Evolutionary conservation across 2,113 vertebrate species (phyloP), one percentile per base, ranked within the genome.

Genomic region (Pelmatolapia mariae): DNA sequence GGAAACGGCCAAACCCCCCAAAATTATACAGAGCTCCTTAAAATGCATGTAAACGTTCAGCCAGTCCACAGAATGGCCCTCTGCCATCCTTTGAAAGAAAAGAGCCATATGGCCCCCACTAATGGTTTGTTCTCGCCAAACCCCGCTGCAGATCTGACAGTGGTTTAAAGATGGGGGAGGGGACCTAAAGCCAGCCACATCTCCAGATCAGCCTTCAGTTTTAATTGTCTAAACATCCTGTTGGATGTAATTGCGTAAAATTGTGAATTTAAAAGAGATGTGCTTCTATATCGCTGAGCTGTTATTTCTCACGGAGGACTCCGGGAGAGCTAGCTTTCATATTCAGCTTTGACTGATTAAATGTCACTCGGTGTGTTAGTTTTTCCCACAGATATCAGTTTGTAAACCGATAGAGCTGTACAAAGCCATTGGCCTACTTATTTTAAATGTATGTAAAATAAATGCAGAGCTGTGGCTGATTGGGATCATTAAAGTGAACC

Each of bases 101-200:
- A 81, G 59, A 78, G 33, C 94, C 96, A 96, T 95, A 94, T 95
- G 93, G 92, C 82, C 89, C 59, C 89, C 83, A 82, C 90, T 94
- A 94, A 94, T 92, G 91, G 91, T 83, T 81, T 78, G 81, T 87
- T 31, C 84, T 83, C 87, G 80, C 81, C 63, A 82, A 89, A 52
- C 71, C 78, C 68, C 29, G 16, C 88, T 84, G 89, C 91, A 66
- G 89, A 83, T 86, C 90, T 92, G 92, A 89, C 90, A 83, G 89
- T 82, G 88, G 87, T 40, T 78, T 68, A 57, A 84, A 76, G 89
- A 90, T 29, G 79, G 85, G 89, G 87, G 83, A 83, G 68, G 92
- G 91, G 84, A 80, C 15, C 19, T 83, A 84, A 71, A 68, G 89
- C 82, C 86, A 88, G 89, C 83, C 91, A 81, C 87, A 88, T 87